A percentile compares a stretch with the other conserved stretches of the same genome.
Conservation (phyloP, 2,113 vertebrate species). For the Hassar affinis region DNA sequence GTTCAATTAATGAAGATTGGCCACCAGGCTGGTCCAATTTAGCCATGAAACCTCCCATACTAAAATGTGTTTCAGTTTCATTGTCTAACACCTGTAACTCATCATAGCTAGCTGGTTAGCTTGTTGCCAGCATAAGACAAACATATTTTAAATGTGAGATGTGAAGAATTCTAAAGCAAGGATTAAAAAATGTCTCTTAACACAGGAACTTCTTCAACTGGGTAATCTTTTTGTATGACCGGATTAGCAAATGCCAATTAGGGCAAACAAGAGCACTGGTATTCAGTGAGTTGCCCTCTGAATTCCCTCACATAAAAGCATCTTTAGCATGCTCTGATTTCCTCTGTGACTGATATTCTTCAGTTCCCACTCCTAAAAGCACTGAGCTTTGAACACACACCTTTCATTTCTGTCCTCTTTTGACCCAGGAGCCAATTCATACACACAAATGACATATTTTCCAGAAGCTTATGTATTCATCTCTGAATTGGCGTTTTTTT, state of each 20-base stretch:
- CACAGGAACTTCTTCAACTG: too few relatives aligned
- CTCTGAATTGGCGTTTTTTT: conserved; percentile 31
- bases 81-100: too few relatives aligned
- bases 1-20: too few relatives aligned
- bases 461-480: conserved; percentile 1
- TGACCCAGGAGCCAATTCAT: conserved; percentile 21
- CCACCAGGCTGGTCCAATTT: too few relatives aligned
- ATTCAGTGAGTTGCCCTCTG: not conserved
- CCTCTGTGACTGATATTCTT: not conserved
- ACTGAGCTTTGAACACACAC: not conserved
- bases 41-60: too few relatives aligned
- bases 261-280: conserved; percentile 21
- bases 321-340: not conserved
- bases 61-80: too few relatives aligned
- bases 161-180: too few relatives aligned
- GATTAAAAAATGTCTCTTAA: too few relatives aligned
- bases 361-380: not conserved
- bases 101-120: too few relatives aligned
- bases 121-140: too few relatives aligned
- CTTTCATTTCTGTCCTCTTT: not conserved
- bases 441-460: not conserved
- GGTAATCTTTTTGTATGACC: not conserved
- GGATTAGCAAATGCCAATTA: conserved; percentile 27
- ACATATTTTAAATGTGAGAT: too few relatives aligned
- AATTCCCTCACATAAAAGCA: conserved; percentile 5